phyloP scores from a whole-genome alignment of 2,113 vertebrate species.

The Leucosticte australis region DNA sequence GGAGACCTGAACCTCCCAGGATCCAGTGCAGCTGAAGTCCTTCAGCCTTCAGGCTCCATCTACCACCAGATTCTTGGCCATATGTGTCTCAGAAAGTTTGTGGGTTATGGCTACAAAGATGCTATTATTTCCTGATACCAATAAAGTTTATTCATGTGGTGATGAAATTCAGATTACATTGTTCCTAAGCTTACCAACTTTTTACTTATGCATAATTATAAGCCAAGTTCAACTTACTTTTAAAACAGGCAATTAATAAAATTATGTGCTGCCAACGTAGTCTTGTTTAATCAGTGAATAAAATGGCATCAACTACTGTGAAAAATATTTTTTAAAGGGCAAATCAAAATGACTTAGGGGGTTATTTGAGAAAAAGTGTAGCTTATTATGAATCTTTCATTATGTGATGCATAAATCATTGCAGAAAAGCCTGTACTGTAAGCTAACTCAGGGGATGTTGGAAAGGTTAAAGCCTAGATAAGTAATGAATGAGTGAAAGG shows the following conservation, averaged over 20 bases:
- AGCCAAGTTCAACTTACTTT: background rate
- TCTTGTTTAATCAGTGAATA: background rate
- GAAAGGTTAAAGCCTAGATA: constrained; percentile 67
- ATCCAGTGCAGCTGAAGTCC: accelerated
- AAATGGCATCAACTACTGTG: background rate
- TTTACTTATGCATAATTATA: background rate
- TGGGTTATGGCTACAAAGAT: background rate
- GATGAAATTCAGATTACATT: background rate
- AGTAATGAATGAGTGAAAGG: constrained; percentile 61
- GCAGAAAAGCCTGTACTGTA: constrained; percentile 45
- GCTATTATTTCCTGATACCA: background rate
- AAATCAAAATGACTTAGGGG: constrained; percentile 24
- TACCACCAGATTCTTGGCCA: background rate
- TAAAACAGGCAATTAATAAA: background rate
- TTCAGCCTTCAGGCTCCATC: background rate
- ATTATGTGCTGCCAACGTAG: background rate
- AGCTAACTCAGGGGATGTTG: constrained; percentile 46
- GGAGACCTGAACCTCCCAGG: background rate
- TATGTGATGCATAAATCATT: constrained; percentile 69
- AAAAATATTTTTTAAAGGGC: background rate
- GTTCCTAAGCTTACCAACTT: background rate
- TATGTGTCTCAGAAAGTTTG: background rate
- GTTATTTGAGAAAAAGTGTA: constrained; percentile 31
- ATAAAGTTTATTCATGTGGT: background rate
- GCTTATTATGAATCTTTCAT: constrained; percentile 67